These are phyloP conservation scores for Brevipalpus yothersi DNA, from an alignment of 1,140 invertebrate species.

Conservation along the genomic window DNA sequence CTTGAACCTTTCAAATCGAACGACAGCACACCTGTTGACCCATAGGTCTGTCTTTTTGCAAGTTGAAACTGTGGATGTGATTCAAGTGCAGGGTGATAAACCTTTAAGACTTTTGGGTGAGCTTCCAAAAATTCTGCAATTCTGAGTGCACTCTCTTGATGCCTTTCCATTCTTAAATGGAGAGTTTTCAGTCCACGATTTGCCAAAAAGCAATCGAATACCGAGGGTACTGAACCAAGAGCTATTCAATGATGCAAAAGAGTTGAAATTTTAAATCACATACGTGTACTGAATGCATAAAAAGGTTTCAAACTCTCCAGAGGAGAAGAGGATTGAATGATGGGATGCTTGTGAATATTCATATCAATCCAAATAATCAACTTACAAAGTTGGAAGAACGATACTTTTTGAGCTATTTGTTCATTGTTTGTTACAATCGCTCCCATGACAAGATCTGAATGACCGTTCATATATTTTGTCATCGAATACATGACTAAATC, in stretches of 20 bases:
- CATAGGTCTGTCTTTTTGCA: constrained; percentile 52
- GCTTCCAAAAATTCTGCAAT: constrained; percentile 53
- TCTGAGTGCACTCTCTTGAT: constrained; percentile 45
- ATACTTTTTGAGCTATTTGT: not conserved
- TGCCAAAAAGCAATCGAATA: constrained; percentile 83
- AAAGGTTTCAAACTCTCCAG: too few relatives aligned
- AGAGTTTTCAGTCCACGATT: constrained; percentile 79
- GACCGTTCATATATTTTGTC: constrained; percentile 97
- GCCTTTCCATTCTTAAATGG: constrained; percentile 56
- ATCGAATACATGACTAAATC: constrained; percentile 78
- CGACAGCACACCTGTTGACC: constrained; percentile 74
- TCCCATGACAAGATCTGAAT: constrained; percentile 94
- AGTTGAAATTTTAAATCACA: too few relatives aligned
- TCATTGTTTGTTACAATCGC: constrained; percentile 24
- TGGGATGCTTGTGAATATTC: too few relatives aligned
- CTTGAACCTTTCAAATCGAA: constrained; percentile 61
- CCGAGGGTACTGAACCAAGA: constrained; percentile 72
- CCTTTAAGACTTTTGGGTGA: constrained; percentile 48
- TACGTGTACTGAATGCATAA: too few relatives aligned
- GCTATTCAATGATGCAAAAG: too few relatives aligned
- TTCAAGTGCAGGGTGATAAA: constrained; percentile 64
- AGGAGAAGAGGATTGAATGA: too few relatives aligned
- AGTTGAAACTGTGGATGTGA: constrained; percentile 76
- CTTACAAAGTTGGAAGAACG: not conserved
- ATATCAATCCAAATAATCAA: not conserved